Conservation (phyloP, 2,888 invertebrate genomes). For the Megalurothrips usitatus region DNA sequence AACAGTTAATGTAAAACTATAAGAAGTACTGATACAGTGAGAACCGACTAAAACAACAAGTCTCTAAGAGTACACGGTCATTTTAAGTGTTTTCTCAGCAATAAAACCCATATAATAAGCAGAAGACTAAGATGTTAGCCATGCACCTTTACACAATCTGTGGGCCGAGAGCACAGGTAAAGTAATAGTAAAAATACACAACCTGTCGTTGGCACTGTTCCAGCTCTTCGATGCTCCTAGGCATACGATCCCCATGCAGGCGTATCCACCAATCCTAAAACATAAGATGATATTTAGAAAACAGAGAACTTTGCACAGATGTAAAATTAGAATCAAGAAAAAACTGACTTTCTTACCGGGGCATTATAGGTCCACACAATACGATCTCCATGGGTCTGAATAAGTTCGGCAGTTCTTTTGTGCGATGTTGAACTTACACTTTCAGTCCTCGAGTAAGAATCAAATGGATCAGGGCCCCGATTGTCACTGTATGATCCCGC, state of each 20-base stretch:
- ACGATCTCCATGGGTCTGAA: slow-evolving; percentile 46
- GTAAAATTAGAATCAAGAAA: not conserved
- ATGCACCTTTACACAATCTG: slow-evolving; percentile 27
- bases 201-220: slow-evolving; percentile 55
- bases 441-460: not conserved
- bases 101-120: not conserved
- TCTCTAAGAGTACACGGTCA: not conserved
- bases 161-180: slow-evolving; percentile 48
- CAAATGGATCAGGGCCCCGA: not conserved
- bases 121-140: not conserved
- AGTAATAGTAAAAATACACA: slow-evolving; percentile 29
- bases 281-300: not conserved
- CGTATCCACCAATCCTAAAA: slow-evolving; percentile 42
- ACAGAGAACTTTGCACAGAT: slow-evolving; percentile 37
- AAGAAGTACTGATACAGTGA: too few species aligned
- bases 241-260: slow-evolving; percentile 51
- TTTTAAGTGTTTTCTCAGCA: slow-evolving; percentile 29
- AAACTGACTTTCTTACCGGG: slow-evolving; percentile 47
- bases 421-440: slow-evolving; percentile 11
- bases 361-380: slow-evolving; percentile 92
- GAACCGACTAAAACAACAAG: too few species aligned
- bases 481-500: not conserved
- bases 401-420: slow-evolving; percentile 1
- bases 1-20: too few species aligned
- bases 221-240: slow-evolving; percentile 48